phyloP scores from a whole-genome alignment of 2,113 vertebrate genomes.

The Gymnarchus niloticus region DNA sequence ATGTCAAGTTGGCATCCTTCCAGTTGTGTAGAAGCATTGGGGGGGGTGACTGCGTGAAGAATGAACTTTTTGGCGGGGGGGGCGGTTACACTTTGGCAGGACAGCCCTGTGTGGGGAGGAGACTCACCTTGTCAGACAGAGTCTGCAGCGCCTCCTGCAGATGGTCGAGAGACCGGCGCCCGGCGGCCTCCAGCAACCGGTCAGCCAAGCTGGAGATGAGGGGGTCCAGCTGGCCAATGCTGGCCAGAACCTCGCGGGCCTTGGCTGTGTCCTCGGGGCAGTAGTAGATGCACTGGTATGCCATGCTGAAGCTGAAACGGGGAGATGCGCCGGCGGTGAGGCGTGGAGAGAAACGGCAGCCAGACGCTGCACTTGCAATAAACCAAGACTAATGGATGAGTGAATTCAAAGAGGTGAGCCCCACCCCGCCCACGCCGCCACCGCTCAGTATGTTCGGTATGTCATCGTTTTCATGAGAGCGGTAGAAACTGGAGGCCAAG shows the following conservation, averaged over 20 bases:
- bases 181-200: constrained; percentile 83
- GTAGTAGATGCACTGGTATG: constrained; percentile 99
- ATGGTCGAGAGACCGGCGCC: constrained; percentile 74
- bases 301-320: constrained; percentile 73
- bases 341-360: not conserved
- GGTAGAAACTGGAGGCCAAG: not conserved
- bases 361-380: not conserved
- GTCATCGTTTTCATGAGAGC: not conserved
- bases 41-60: too few species aligned
- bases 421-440: not conserved
- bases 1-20: too few species aligned
- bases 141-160: constrained; percentile 87
- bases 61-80: too few species aligned
- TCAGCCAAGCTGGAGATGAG: constrained; percentile 83
- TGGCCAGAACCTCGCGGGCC: constrained; percentile 91
- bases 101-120: not conserved
- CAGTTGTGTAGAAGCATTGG: too few species aligned
- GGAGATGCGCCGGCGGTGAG: not conserved
- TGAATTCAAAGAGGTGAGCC: not conserved
- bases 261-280: constrained; percentile 94
- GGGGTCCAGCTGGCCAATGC: constrained; percentile 83
- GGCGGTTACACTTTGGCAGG: not conserved
- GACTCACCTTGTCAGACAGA: constrained; percentile 92
- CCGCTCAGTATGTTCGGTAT: not conserved
- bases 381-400: not conserved